A percentile compares a stretch with the other conserved stretches of the same genome.
These are phyloP conservation scores for Caenorhabditis becei DNA, from an alignment of 2,888 invertebrate species.

Conservation along the genomic window DNA sequence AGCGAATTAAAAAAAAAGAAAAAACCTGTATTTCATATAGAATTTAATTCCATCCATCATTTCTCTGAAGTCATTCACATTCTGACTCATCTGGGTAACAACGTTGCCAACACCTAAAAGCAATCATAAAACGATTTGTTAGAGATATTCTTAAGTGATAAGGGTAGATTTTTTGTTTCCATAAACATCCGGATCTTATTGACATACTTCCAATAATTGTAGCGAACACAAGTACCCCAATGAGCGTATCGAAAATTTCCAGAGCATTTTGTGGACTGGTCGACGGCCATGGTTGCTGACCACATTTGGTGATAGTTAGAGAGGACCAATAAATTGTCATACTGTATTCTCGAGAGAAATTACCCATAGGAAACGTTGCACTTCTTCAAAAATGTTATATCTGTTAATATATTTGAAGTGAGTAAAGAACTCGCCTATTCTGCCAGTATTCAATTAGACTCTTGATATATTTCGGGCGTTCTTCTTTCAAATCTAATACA, in stretches of 20 bases:
- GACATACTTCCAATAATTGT: conserved; percentile 77
- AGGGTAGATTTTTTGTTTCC: too few relatives aligned
- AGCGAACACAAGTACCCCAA: conserved; percentile 79
- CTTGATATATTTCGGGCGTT: conserved; percentile 62
- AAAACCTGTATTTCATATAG: conserved; percentile 52
- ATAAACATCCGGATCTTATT: neutral
- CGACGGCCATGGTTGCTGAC: conserved; percentile 80
- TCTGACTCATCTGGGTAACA: conserved; percentile 77
- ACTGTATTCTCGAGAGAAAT: conserved; percentile 79
- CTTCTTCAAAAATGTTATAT: conserved; percentile 23
- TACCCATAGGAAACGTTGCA: conserved; percentile 61
- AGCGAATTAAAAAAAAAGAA: too few relatives aligned
- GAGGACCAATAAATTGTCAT: conserved; percentile 80
- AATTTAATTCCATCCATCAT: conserved; percentile 76
- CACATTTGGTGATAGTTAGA: conserved; percentile 79
- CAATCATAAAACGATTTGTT: neutral
- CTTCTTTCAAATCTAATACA: conserved; percentile 62
- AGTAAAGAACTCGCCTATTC: conserved; percentile 42
- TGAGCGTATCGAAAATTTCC: conserved; percentile 78
- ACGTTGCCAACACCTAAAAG: conserved; percentile 41
- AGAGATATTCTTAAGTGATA: too few relatives aligned
- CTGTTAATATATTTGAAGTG: neutral
- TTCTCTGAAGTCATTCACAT: conserved; percentile 72
- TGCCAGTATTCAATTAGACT: conserved; percentile 67
- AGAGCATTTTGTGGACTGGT: conserved; percentile 76